Evolutionary conservation across 2,888 invertebrate species (phyloP).

Genomic region (Amphiduros pacificus): DNA sequence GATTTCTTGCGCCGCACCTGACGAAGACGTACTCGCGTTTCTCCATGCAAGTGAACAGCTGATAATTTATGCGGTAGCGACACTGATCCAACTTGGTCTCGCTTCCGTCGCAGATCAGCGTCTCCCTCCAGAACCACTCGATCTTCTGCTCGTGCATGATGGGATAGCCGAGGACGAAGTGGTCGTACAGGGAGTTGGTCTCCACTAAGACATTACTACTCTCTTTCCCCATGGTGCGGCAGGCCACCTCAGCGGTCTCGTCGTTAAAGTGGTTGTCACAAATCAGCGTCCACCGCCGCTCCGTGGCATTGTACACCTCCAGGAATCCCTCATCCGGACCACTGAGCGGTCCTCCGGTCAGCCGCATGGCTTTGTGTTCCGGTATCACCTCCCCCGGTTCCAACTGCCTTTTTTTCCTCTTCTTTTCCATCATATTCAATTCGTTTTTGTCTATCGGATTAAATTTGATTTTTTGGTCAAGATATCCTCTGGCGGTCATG

Average conservation of each 20-base stretch:
- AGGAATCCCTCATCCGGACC: constrained; percentile 79
- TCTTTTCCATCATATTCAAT: background rate
- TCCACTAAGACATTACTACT: constrained; percentile 86
- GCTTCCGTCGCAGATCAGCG: constrained; percentile 56
- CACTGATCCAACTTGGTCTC: constrained; percentile 61
- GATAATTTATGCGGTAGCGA: constrained; percentile 83
- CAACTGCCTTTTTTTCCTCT: background rate
- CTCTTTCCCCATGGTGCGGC: constrained; percentile 87
- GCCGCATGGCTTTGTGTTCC: constrained; percentile 58
- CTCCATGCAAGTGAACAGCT: constrained; percentile 71
- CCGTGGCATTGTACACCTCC: constrained; percentile 93
- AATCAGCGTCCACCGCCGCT: constrained; percentile 93
- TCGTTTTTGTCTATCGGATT: constrained; percentile 13
- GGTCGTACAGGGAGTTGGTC: constrained; percentile 61
- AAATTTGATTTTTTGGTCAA: constrained; percentile 23
- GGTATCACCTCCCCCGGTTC: background rate
- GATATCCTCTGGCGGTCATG: constrained; percentile 76
- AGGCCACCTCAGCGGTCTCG: constrained; percentile 94
- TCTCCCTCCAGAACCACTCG: constrained; percentile 52
- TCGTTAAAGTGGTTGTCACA: constrained; percentile 95
- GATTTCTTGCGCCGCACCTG: constrained; percentile 72
- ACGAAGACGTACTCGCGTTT: constrained; percentile 86
- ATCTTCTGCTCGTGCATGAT: constrained; percentile 51
- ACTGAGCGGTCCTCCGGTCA: constrained; percentile 74
- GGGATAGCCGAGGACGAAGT: constrained; percentile 52